These are phyloP conservation scores for Phalloptychus januarius DNA, from an alignment of 2,797 vertebrate genomes.

Conservation along the genomic window DNA sequence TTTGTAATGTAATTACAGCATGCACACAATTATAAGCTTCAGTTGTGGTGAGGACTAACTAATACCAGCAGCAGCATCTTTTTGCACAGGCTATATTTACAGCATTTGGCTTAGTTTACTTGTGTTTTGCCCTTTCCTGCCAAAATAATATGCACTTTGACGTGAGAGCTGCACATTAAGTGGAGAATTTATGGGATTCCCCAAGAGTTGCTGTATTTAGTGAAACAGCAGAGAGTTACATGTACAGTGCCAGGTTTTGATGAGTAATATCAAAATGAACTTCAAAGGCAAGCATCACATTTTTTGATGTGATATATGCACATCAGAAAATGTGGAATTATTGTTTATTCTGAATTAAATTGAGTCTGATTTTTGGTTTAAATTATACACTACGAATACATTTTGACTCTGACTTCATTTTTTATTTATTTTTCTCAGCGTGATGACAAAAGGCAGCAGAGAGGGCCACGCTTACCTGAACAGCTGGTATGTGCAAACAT, in stretches of 20 bases:
- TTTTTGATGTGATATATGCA: too few species aligned
- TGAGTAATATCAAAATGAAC: conserved; percentile 20
- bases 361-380: background rate
- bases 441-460: conserved; percentile 55
- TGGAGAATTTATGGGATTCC: conserved; percentile 43
- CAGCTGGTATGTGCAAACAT: conserved; percentile 59
- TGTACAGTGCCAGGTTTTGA: conserved; percentile 36
- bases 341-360: background rate
- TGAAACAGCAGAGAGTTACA: conserved; percentile 38
- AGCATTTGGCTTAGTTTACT: conserved; percentile 48
- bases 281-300: conserved; percentile 4
- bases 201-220: conserved; percentile 21
- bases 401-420: background rate
- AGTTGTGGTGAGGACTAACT: conserved; percentile 62
- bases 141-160: conserved; percentile 33
- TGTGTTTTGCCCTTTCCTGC: conserved; percentile 29
- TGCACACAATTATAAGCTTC: conserved; percentile 59
- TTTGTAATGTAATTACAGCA: conserved; percentile 67
- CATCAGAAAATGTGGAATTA: background rate
- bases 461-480: conserved; percentile 38
- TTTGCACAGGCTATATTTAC: conserved; percentile 36
- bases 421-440: conserved; percentile 57
- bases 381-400: background rate
- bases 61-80: conserved; percentile 57
- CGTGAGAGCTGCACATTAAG: conserved; percentile 38